phyloP scores from a whole-genome alignment of 1,140 invertebrate genomes.

The Procambarus virginalis region DNA sequence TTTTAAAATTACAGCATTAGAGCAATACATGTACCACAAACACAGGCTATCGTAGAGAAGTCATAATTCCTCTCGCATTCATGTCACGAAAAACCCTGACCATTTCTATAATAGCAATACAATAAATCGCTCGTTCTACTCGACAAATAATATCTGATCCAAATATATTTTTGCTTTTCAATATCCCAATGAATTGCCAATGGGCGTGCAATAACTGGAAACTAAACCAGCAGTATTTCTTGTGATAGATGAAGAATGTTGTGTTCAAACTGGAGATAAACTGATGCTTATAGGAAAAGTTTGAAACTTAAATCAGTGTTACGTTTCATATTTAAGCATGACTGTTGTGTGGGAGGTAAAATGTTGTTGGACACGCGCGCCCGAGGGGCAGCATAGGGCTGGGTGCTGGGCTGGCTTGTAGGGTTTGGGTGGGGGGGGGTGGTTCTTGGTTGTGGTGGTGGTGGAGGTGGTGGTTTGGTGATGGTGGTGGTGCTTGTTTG shows the following conservation, averaged over 20 bases:
- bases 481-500: too few relatives aligned
- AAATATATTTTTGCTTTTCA: too few relatives aligned
- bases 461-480: too few relatives aligned
- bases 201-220: background rate
- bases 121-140: background rate
- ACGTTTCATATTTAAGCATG: background rate
- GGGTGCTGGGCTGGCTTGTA: too few relatives aligned
- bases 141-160: too few relatives aligned
- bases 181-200: background rate
- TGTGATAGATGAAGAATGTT: background rate
- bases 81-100: too few relatives aligned
- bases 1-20: too few relatives aligned
- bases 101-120: background rate
- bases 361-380: background rate
- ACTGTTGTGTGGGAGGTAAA: background rate
- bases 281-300: background rate
- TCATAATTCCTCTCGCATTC: too few relatives aligned
- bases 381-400: background rate
- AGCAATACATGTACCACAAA: too few relatives aligned
- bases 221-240: background rate
- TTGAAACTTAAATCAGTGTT: conserved; percentile 5
- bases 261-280: background rate
- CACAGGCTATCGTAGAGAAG: too few relatives aligned
- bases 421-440: too few relatives aligned
- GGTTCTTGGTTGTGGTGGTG: too few relatives aligned